phyloP scores from a whole-genome alignment of 2,888 invertebrate species.

The Fabriciana adippe region DNA sequence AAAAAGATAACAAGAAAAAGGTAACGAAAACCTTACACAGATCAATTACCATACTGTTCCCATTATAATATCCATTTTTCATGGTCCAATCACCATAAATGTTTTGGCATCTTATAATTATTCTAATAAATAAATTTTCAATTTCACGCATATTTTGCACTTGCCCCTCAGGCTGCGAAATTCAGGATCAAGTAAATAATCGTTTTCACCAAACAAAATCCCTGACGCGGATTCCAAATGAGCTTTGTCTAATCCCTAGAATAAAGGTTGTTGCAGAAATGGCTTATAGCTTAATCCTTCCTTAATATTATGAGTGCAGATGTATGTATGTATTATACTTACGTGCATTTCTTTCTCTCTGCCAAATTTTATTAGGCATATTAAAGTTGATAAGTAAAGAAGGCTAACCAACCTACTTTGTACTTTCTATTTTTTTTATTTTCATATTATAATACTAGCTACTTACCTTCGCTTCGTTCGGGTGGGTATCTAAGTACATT shows the following conservation, averaged over 20 bases:
- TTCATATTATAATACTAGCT: too few relatives aligned
- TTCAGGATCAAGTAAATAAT: constrained; percentile 33
- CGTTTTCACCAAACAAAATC: constrained; percentile 36
- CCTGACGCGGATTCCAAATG: constrained; percentile 36
- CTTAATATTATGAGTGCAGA: not conserved
- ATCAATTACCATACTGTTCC: too few relatives aligned
- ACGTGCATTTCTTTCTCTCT: not conserved
- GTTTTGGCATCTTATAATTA: not conserved
- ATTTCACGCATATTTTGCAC: constrained; percentile 10
- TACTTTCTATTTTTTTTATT: too few relatives aligned
- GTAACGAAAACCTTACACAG: too few relatives aligned
- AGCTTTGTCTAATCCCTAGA: constrained; percentile 22
- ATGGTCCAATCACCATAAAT: too few relatives aligned
- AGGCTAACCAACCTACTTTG: too few relatives aligned
- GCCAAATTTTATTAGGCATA: too few relatives aligned
- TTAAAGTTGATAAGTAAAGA: too few relatives aligned
- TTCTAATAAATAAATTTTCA: constrained; percentile 4
- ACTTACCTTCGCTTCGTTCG: too few relatives aligned
- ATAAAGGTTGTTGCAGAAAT: constrained; percentile 11
- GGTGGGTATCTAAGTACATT: too few relatives aligned
- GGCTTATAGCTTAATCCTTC: not conserved
- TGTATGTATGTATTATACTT: not conserved
- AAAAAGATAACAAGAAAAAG: too few relatives aligned
- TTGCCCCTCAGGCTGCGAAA: constrained; percentile 18
- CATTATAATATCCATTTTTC: too few relatives aligned